Evolutionary conservation across 2,113 vertebrate genomes (phyloP).

Genomic region (Osmerus eperlanus): DNA sequence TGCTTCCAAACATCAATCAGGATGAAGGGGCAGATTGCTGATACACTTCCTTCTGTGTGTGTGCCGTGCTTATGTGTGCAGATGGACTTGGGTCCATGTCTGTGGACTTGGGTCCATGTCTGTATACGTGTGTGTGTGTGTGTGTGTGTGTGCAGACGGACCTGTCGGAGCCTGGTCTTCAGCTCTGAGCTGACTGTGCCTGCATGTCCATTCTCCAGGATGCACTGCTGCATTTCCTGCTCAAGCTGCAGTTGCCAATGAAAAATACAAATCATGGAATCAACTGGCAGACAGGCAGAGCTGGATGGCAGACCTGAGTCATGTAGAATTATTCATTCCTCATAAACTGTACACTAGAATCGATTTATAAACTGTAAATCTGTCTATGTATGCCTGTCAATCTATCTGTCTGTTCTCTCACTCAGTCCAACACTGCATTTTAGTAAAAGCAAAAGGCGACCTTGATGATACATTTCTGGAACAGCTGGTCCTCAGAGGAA

Average conservation of each 20-base stretch:
- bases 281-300: background rate
- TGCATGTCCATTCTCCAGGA: slow-evolving; percentile 77
- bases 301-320: too few relatives aligned
- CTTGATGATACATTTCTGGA: slow-evolving; percentile 56
- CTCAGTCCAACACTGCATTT: background rate
- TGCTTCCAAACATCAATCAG: too few relatives aligned
- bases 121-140: background rate
- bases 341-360: too few relatives aligned
- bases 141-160: slow-evolving; percentile 49
- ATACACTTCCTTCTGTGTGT: too few relatives aligned
- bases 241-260: slow-evolving; percentile 70
- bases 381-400: too few relatives aligned
- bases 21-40: too few relatives aligned
- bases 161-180: slow-evolving; percentile 78
- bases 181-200: slow-evolving; percentile 75
- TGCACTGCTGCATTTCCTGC: slow-evolving; percentile 70
- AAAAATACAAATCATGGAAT: too few relatives aligned
- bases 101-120: background rate
- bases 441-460: slow-evolving; percentile 38
- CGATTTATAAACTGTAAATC: too few relatives aligned
- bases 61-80: too few relatives aligned
- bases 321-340: too few relatives aligned
- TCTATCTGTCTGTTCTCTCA: background rate
- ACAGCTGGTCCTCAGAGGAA: slow-evolving; percentile 26
- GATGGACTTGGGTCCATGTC: too few relatives aligned